A percentile compares a stretch with the other conserved stretches of the same genome.
Conservation (phyloP, 1,140 invertebrate genomes). For the Dinoponera quadriceps region DNA sequence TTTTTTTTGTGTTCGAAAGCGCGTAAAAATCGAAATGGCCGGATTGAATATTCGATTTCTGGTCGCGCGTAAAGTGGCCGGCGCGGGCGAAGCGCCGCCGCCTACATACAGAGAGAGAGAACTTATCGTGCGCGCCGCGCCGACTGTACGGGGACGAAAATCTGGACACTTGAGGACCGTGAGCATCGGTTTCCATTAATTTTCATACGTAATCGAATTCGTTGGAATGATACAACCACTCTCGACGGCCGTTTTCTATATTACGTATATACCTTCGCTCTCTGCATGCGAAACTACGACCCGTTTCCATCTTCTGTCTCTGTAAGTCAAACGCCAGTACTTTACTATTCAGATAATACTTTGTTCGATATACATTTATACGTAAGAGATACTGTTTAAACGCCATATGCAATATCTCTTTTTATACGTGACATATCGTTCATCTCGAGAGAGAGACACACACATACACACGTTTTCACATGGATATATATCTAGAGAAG, state of each 20-base stretch:
- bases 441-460: slow-evolving; percentile 27
- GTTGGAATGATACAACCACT: slow-evolving; percentile 61
- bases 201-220: slow-evolving; percentile 64
- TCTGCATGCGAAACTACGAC: slow-evolving; percentile 78
- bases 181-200: slow-evolving; percentile 54
- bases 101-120: neutral
- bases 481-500: slow-evolving; percentile 65
- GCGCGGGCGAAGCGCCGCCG: neutral
- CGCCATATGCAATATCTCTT: neutral
- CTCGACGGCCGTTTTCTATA: slow-evolving; percentile 60
- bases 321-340: slow-evolving; percentile 66
- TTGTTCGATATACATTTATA: slow-evolving; percentile 60
- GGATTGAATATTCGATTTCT: slow-evolving; percentile 15
- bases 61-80: neutral
- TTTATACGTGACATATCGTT: slow-evolving; percentile 15
- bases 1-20: slow-evolving; percentile 2
- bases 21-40: slow-evolving; percentile 16
- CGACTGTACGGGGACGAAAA: slow-evolving; percentile 39
- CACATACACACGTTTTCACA: slow-evolving; percentile 49
- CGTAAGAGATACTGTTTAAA: slow-evolving; percentile 43
- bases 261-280: slow-evolving; percentile 72
- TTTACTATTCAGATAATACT: slow-evolving; percentile 59
- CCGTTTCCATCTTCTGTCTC: slow-evolving; percentile 74
- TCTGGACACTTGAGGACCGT: slow-evolving; percentile 38
- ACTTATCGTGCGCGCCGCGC: slow-evolving; percentile 21